These are phyloP conservation scores for Nemotelus nigrinus DNA, from an alignment of 2,888 invertebrate species.

Conservation along the genomic window DNA sequence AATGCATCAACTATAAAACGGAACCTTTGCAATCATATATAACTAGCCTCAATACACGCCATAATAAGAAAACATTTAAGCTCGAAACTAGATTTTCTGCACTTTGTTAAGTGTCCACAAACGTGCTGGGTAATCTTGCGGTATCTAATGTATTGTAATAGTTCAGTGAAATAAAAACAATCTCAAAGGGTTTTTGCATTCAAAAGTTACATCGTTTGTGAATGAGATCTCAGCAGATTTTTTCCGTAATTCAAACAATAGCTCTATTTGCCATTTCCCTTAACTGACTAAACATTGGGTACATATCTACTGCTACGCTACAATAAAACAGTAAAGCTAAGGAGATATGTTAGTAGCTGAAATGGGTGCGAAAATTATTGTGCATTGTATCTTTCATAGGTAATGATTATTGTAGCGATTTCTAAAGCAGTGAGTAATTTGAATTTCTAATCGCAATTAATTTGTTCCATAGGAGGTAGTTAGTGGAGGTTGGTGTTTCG, in stretches of 20 bases:
- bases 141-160: too few relatives aligned
- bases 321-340: too few relatives aligned
- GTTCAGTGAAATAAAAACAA: too few relatives aligned
- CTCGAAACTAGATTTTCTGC: neutral
- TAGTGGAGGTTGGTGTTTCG: conserved; percentile 15
- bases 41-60: conserved; percentile 15
- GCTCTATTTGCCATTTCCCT: conserved; percentile 11
- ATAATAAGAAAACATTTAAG: neutral
- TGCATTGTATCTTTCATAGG: neutral
- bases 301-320: neutral
- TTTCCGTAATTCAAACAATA: conserved; percentile 40
- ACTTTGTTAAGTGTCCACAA: conserved; percentile 40
- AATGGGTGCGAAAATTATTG: too few relatives aligned
- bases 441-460: conserved; percentile 49
- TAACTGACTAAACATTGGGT: neutral
- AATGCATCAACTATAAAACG: too few relatives aligned
- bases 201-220: neutral
- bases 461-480: conserved; percentile 31
- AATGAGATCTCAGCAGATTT: conserved; percentile 17
- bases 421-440: conserved; percentile 43
- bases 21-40: too few relatives aligned
- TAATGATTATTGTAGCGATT: conserved; percentile 12
- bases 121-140: conserved; percentile 19
- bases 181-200: too few relatives aligned
- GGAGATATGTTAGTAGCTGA: too few relatives aligned